These are phyloP conservation scores for Salvelinus alpinus DNA, from an alignment of 2,113 vertebrate genomes.

Conservation along the genomic window DNA sequence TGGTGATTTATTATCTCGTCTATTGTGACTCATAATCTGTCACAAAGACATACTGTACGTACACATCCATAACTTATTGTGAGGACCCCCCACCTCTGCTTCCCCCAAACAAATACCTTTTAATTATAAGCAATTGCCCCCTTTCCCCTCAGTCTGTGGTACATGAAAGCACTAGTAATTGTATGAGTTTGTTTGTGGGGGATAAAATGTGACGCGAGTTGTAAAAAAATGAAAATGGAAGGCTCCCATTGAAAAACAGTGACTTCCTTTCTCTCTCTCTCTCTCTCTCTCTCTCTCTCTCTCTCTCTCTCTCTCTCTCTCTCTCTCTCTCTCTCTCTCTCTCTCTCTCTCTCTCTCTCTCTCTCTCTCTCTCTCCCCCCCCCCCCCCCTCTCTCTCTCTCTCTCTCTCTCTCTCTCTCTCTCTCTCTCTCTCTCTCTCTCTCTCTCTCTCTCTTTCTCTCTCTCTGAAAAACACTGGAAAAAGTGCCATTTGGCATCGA, in stretches of 20 bases:
- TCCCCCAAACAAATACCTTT: slow-evolving; percentile 61
- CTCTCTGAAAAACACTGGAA: slow-evolving; percentile 19
- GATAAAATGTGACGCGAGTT: slow-evolving; percentile 38
- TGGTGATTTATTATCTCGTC: too few relatives aligned
- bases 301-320: too few relatives aligned
- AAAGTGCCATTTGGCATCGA: slow-evolving; percentile 71
- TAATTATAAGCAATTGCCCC: slow-evolving; percentile 63
- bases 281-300: neutral
- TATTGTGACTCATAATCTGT: neutral
- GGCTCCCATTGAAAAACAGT: slow-evolving; percentile 58
- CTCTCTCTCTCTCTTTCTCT: neutral
- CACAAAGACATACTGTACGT: neutral
- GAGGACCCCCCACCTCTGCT: slow-evolving; percentile 20
- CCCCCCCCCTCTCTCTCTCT: slow-evolving; percentile 19
- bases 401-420: slow-evolving; percentile 43
- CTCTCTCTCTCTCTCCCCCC: neutral
- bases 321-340: neutral
- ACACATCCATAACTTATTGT: neutral
- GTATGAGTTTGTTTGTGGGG: slow-evolving; percentile 53
- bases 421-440: slow-evolving; percentile 6
- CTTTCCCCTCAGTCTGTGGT: slow-evolving; percentile 51
- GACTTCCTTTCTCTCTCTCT: slow-evolving; percentile 64
- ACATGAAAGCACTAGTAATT: slow-evolving; percentile 63
- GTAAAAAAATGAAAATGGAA: slow-evolving; percentile 59
- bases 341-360: neutral